phyloP scores from a whole-genome alignment of 2,888 invertebrate species.

The Ethmia dodecea region DNA sequence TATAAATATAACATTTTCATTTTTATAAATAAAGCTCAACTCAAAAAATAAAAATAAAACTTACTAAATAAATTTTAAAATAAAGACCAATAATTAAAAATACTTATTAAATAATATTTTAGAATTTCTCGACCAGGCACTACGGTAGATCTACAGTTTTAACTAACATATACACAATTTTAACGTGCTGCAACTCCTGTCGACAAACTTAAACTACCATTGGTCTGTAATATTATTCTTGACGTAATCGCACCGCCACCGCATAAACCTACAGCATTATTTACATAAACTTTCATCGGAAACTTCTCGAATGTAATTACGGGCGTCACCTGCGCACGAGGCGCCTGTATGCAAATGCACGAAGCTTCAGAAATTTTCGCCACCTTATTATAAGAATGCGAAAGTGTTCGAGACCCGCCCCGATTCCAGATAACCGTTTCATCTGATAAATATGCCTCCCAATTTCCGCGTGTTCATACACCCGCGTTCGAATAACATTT shows the following conservation, averaged over 20 bases:
- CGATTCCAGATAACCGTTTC: constrained; percentile 47
- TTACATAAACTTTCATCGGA: constrained; percentile 55
- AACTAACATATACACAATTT: too few relatives aligned
- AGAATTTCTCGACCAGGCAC: too few relatives aligned
- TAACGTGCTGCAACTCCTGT: too few relatives aligned
- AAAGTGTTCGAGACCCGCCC: constrained; percentile 31
- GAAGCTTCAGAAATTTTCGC: constrained; percentile 56
- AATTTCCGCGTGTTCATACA: constrained; percentile 65
- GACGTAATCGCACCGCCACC: constrained; percentile 1
- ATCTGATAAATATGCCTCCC: constrained; percentile 69
- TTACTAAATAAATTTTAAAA: too few relatives aligned
- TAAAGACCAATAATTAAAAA: too few relatives aligned
- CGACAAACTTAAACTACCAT: too few relatives aligned
- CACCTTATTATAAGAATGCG: constrained; percentile 66
- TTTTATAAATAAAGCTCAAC: too few relatives aligned
- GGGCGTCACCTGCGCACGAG: constrained; percentile 66
- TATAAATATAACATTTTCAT: too few relatives aligned
- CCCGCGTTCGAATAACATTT: constrained; percentile 60
- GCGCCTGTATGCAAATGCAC: constrained; percentile 63
- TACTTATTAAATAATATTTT: too few relatives aligned
- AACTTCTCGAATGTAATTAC: constrained; percentile 69
- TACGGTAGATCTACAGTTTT: too few relatives aligned
- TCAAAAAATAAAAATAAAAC: too few relatives aligned
- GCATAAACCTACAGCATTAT: constrained; percentile 35
- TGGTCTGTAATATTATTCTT: too few relatives aligned